Conservation (phyloP, 2,113 vertebrate genomes). For the Hyla sarda region DNA sequence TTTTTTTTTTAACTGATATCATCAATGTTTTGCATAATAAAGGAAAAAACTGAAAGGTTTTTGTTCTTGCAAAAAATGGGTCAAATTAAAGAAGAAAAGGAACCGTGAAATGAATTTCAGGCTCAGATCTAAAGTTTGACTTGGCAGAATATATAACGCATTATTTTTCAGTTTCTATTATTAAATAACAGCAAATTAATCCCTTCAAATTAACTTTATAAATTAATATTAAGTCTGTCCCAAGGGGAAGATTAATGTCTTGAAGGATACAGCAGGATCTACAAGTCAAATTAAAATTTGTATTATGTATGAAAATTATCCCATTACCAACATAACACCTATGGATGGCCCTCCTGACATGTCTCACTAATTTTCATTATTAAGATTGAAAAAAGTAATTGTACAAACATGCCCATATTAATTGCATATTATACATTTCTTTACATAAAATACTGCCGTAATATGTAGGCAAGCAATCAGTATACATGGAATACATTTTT, state of each 20-base stretch:
- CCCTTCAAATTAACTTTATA: background rate
- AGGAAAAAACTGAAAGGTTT: too few relatives aligned
- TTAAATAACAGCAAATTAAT: background rate
- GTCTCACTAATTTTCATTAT: background rate
- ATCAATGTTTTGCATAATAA: too few relatives aligned
- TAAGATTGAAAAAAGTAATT: background rate
- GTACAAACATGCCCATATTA: background rate
- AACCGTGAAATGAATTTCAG: background rate
- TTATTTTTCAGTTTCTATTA: too few relatives aligned
- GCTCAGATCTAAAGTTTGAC: background rate
- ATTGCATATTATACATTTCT: background rate
- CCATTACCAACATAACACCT: background rate
- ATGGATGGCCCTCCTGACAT: background rate
- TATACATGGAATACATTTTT: background rate
- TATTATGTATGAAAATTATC: background rate
- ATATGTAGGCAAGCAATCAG: background rate
- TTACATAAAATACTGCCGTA: background rate
- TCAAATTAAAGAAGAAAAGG: too few relatives aligned
- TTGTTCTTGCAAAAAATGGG: too few relatives aligned
- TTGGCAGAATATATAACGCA: background rate
- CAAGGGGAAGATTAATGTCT: background rate
- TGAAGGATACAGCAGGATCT: background rate
- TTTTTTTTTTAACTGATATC: too few relatives aligned
- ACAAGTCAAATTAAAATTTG: background rate
- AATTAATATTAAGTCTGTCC: conserved; percentile 4